Conservation (phyloP, 1,140 invertebrate genomes). For the Monomorium pharaonis region DNA sequence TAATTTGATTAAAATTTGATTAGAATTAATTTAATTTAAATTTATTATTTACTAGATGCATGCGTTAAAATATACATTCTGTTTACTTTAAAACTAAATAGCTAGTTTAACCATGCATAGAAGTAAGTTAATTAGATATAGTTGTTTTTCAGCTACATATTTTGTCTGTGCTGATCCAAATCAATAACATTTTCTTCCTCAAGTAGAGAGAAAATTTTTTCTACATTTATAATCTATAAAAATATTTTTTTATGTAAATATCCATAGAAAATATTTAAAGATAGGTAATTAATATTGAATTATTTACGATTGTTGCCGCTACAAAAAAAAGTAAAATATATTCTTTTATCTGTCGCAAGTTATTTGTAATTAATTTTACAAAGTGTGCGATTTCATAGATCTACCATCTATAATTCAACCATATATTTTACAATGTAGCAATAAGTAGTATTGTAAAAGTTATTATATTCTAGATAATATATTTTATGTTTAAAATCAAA, state of each 20-base stretch:
- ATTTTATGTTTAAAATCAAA: constrained; percentile 59
- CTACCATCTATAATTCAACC: background rate
- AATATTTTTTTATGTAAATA: background rate
- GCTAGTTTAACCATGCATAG: too few relatives aligned
- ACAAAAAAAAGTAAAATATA: constrained; percentile 85
- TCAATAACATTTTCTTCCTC: background rate
- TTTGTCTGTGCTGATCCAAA: background rate
- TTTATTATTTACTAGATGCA: too few relatives aligned
- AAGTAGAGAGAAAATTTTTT: background rate
- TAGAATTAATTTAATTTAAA: too few relatives aligned
- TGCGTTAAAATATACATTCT: too few relatives aligned
- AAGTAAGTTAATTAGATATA: too few relatives aligned
- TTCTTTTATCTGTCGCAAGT: background rate
- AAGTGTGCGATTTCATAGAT: background rate
- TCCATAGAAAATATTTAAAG: constrained; percentile 86
- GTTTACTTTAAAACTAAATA: too few relatives aligned
- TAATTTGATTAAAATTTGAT: too few relatives aligned
- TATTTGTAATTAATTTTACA: background rate
- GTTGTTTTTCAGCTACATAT: too few relatives aligned
- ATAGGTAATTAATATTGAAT: constrained; percentile 88
- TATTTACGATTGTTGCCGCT: constrained; percentile 87
- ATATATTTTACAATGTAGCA: background rate
- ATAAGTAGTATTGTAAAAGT: background rate
- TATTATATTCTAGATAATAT: constrained; percentile 12
- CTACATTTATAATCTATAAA: background rate